Evolutionary conservation across 2,888 invertebrate genomes (phyloP).

Genomic region (Caenorhabditis sp.): DNA sequence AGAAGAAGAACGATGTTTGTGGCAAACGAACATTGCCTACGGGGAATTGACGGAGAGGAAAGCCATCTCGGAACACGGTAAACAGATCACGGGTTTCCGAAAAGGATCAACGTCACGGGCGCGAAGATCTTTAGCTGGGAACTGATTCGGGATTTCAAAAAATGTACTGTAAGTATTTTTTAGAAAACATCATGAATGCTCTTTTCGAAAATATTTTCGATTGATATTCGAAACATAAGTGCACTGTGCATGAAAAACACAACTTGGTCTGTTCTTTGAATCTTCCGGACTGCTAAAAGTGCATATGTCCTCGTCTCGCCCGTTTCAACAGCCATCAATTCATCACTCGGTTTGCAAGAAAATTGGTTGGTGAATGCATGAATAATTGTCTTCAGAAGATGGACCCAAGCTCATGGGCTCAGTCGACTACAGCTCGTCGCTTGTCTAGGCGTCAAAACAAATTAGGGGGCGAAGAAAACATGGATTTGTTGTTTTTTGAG

Average conservation of each 20-base stretch:
- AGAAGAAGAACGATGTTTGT: conserved; percentile 28
- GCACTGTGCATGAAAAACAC: background rate
- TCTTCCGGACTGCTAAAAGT: background rate
- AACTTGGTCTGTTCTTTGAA: background rate
- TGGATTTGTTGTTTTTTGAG: conserved; percentile 53
- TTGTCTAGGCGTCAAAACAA: conserved; percentile 45
- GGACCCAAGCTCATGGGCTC: background rate
- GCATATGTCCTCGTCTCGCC: background rate
- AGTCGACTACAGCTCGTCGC: conserved; percentile 21
- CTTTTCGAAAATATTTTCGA: too few species aligned
- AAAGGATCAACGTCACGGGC: background rate
- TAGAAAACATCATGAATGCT: too few species aligned
- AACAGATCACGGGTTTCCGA: conserved; percentile 22
- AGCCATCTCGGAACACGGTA: conserved; percentile 4
- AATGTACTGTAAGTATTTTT: background rate
- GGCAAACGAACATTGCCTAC: conserved; percentile 19
- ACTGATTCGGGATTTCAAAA: background rate
- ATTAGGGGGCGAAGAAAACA: conserved; percentile 53
- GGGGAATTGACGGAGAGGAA: conserved; percentile 26
- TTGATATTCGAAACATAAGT: background rate
- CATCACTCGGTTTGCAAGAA: conserved; percentile 2
- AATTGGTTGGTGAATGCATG: conserved; percentile 12
- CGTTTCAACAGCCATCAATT: background rate
- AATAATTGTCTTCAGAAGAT: background rate
- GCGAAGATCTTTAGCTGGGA: background rate